Conservation (phyloP, 2,113 vertebrate genomes). For the Thamnaconus septentrionalis region DNA sequence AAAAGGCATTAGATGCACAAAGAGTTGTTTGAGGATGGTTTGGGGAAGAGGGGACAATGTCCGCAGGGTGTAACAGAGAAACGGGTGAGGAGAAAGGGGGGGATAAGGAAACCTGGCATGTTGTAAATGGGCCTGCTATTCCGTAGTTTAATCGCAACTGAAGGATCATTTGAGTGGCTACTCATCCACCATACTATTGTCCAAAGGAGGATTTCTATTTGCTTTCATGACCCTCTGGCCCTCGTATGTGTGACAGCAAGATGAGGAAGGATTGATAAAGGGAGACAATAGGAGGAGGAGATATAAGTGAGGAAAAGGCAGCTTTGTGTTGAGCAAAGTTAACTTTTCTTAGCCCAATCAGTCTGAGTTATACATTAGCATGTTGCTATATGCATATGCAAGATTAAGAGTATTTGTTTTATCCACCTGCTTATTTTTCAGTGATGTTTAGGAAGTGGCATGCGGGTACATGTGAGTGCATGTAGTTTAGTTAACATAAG, state of each 20-base stretch:
- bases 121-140: conserved; percentile 17
- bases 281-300: conserved; percentile 4
- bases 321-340: conserved; percentile 73
- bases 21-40: conserved; percentile 27
- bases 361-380: conserved; percentile 48
- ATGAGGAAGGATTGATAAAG: too few relatives aligned
- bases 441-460: too few relatives aligned
- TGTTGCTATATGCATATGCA: conserved; percentile 56
- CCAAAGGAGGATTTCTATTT: conserved; percentile 38
- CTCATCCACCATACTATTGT: conserved; percentile 47
- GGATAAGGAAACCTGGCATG: conserved; percentile 1
- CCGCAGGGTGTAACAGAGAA: neutral
- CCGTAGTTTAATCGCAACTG: conserved; percentile 58
- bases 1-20: conserved; percentile 24
- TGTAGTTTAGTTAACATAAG: too few relatives aligned
- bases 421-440: conserved; percentile 51
- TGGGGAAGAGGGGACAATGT: conserved; percentile 26
- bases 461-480: too few relatives aligned
- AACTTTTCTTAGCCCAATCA: conserved; percentile 66
- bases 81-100: conserved; percentile 20
- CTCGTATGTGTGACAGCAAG: neutral
- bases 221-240: conserved; percentile 32
- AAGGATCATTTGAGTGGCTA: conserved; percentile 63
- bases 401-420: conserved; percentile 80
- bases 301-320: conserved; percentile 3